These are phyloP conservation scores for Equus przewalskii DNA, from an alignment of 2,113 vertebrate genomes.

Conservation along the genomic window DNA sequence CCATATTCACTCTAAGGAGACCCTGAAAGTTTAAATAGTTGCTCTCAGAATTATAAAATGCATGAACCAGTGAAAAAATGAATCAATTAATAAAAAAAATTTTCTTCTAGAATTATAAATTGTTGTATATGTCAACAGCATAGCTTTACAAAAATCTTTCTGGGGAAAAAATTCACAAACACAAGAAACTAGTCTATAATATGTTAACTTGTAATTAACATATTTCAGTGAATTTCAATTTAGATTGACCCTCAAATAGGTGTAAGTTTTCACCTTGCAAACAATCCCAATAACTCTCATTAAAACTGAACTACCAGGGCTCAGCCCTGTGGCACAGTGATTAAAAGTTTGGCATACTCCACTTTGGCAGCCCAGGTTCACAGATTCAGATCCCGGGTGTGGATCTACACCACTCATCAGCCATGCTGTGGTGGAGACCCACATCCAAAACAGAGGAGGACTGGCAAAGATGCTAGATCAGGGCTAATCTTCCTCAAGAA, in stretches of 20 bases:
- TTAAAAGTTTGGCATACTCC: too few species aligned
- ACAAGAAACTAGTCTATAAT: not conserved
- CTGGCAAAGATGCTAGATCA: too few species aligned
- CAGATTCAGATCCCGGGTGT: too few species aligned
- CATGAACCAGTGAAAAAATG: not conserved
- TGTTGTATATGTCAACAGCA: not conserved
- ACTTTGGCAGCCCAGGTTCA: too few species aligned
- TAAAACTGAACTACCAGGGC: not conserved
- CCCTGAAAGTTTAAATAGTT: not conserved
- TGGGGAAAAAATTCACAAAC: not conserved
- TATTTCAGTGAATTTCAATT: not conserved
- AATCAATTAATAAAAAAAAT: not conserved
- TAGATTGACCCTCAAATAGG: not conserved
- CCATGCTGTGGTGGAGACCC: too few species aligned
- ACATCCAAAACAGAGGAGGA: too few species aligned
- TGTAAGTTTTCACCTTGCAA: not conserved
- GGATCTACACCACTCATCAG: too few species aligned
- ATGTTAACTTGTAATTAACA: not conserved
- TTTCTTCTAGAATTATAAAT: conserved; percentile 13
- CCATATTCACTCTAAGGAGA: not conserved
- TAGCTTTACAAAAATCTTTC: not conserved
- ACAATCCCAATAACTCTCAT: not conserved
- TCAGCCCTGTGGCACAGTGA: too few species aligned
- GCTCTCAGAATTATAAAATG: not conserved
- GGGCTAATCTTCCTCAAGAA: too few species aligned